These are phyloP conservation scores for Nasonia longicornis DNA, from an alignment of 1,140 invertebrate species.

Conservation along the genomic window DNA sequence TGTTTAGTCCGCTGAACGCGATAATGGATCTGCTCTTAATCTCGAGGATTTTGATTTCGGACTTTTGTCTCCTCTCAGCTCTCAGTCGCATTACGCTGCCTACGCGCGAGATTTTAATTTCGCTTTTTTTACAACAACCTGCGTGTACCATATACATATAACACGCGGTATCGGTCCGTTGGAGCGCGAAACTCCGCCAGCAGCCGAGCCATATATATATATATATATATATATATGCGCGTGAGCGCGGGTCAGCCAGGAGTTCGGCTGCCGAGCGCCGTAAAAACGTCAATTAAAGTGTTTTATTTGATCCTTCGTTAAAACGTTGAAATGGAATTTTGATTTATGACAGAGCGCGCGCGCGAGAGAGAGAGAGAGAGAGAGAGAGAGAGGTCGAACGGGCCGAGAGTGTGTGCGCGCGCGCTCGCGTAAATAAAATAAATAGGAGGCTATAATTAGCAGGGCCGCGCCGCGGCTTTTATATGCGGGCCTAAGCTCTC, in stretches of 20 bases:
- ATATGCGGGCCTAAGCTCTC: constrained; percentile 23
- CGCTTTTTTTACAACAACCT: not conserved
- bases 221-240: no score
- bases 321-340: constrained; percentile 72
- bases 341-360: constrained; percentile 61
- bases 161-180: not conserved
- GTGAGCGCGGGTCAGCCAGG: constrained; percentile 45
- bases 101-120: not conserved
- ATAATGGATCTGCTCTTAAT: not conserved
- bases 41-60: not conserved
- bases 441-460: constrained; percentile 69
- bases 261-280: constrained; percentile 67
- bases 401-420: constrained; percentile 46
- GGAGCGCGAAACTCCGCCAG: constrained; percentile 21
- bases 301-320: constrained; percentile 72
- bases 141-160: not conserved
- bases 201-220: constrained; percentile 20
- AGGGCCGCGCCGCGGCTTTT: constrained; percentile 9
- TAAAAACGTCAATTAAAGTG: constrained; percentile 72
- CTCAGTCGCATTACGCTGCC: not conserved
- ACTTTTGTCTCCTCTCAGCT: not conserved
- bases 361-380: not conserved
- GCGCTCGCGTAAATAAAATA: constrained; percentile 66
- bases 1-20: not conserved
- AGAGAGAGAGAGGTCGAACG: not conserved